Percentiles rank a stretch among this genome's conserved stretches.
phyloP scores from a whole-genome alignment of 2,113 vertebrate genomes.

The Myotis davidii region DNA sequence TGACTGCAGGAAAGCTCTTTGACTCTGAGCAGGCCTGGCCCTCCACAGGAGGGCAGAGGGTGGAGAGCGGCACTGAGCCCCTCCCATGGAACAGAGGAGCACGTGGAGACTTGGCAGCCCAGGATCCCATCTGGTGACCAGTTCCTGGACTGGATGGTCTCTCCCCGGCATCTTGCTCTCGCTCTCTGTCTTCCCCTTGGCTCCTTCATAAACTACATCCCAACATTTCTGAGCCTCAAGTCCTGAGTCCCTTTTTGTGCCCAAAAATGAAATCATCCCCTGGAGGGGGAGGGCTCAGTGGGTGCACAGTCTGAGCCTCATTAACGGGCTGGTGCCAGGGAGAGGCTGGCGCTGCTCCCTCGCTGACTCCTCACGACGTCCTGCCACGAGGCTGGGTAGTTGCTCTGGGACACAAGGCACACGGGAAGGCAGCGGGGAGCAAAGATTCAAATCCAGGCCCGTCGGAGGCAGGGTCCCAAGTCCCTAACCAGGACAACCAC shows the following conservation, averaged over 20 bases:
- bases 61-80: neutral
- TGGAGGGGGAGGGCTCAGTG: neutral
- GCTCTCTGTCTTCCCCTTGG: neutral
- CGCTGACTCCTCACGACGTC: neutral
- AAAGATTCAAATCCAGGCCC: neutral
- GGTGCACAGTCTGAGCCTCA: neutral
- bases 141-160: neutral
- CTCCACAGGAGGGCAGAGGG: neutral
- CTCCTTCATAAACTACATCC: neutral
- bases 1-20: neutral
- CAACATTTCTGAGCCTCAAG: neutral
- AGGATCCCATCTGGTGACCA: neutral
- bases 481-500: neutral
- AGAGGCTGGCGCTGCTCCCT: neutral
- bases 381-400: neutral
- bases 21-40: neutral
- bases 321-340: accelerated
- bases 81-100: neutral
- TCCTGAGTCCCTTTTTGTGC: neutral
- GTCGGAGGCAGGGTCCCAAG: neutral
- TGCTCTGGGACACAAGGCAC: neutral
- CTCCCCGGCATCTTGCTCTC: neutral
- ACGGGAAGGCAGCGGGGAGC: too few relatives aligned
- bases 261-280: neutral
- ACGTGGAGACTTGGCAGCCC: accelerated